Base-by-base conservation (phyloP, 2,797 vertebrate genomes). In the Eupleurogrammus muticus region DNA sequence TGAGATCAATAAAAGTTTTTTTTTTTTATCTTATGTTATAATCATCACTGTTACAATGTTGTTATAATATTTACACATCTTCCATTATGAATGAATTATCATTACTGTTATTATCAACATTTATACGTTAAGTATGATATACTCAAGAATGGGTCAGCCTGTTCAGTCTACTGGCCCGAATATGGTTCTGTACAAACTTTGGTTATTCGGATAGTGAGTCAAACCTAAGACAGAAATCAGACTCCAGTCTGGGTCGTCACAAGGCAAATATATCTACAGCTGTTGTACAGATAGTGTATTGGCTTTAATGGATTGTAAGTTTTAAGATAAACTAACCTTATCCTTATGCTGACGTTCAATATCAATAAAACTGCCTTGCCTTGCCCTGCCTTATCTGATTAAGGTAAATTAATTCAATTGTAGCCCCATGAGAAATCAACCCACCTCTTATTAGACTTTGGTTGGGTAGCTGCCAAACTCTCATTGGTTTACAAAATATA, bases 391-490 rank as follows among this genome's bases (percentile, higher is more conserved):
- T 28, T 28, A 4, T 56, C 21, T 35, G 5, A 59, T 12, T 50
- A 14, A 42, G 44, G 38, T 28, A n/a, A 70, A 66, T 57, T 52
- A 3, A 44, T 44, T 44, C 6, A 53, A 62, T 48, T 61, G 16
- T 5, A 66, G 20, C 14, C 2, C 20, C 42, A 20, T 38, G 40
- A 63, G 54, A 51, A 51, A 66, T 42, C n/a, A 46, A 40, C 13
- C 14, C 34, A 14, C 32, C 12, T 38, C 53, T 54, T 34, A 48
- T 51, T 66, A 38, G 9, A 38, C 58, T 53, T 14, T 40, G 16
- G 11, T 17, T 0, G n/a, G 8, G 19, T n/a, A 16, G 38, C 38
- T 44, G 20, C 24, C 5, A 48, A 48, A 51, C 32, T 47, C 23
- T 40, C 19, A 42, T 12, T 13, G 19, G 17, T 52, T 28, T n/a